Conservation (phyloP, 2,888 invertebrate species). For the Argyresthia albistria region DNA sequence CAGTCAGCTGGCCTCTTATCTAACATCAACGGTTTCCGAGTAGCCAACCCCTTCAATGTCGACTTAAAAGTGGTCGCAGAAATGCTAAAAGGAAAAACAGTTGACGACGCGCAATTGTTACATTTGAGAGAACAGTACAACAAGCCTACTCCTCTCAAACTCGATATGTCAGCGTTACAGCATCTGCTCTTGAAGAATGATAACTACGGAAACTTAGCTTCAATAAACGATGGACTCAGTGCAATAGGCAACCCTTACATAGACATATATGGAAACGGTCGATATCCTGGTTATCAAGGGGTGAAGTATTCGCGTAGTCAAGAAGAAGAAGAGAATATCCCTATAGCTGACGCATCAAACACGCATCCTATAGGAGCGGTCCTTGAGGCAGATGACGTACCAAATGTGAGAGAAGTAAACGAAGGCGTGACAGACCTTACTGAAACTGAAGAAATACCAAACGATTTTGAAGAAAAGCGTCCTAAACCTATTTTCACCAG, state of each 20-base stretch:
- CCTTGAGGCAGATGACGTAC: conserved; percentile 49
- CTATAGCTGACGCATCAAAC: conserved; percentile 51
- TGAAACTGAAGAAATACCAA: conserved; percentile 31
- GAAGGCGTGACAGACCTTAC: conserved; percentile 29
- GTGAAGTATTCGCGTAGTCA: conserved; percentile 62
- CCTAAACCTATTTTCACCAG: conserved; percentile 22
- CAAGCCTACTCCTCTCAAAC: conserved; percentile 39
- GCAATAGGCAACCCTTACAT: conserved; percentile 39
- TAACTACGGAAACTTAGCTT: conserved; percentile 27
- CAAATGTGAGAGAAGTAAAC: conserved; percentile 32
- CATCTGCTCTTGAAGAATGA: conserved; percentile 47
- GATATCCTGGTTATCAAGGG: conserved; percentile 55
- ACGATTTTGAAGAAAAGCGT: conserved; percentile 31
- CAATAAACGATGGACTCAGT: conserved; percentile 33
- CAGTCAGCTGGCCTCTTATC: conserved; percentile 36
- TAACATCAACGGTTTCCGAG: conserved; percentile 61
- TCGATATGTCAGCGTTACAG: conserved; percentile 51
- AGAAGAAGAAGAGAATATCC: conserved; percentile 58
- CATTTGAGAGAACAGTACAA: conserved; percentile 38
- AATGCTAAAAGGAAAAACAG: conserved; percentile 53
- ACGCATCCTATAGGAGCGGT: conserved; percentile 64
- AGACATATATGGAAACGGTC: conserved; percentile 41
- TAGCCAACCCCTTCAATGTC: conserved; percentile 66
- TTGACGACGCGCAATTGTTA: conserved; percentile 44
- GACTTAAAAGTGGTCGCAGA: conserved; percentile 62